Base-by-base conservation (phyloP, 2,797 vertebrate species). In the Acanthurus tractus region DNA sequence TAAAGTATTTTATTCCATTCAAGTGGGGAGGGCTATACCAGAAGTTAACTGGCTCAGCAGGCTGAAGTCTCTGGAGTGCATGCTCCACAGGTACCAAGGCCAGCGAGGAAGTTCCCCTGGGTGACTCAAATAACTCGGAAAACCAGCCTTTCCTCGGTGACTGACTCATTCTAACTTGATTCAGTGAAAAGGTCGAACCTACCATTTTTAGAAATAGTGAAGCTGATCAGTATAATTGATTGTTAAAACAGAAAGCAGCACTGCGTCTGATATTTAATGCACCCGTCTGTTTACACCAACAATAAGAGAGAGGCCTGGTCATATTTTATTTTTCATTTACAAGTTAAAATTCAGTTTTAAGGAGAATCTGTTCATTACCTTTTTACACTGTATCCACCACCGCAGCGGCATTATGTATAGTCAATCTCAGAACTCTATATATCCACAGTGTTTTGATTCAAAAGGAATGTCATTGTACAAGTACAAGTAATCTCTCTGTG, bases 401-500 rank as follows among this genome's bases (percentile, higher is more conserved):
- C 44, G 12, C 15, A 2, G 0, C 42, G 63, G 23, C 38, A 67
- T 55, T 38, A 76, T 58, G 15, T 15, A 46, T n/a, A 46, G 71
- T 57, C 11, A 46, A 38, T 78, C 45, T 79, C 38, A 70, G 0
- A 74, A 52, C 38, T 34, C 1, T 75, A 65, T 78, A 78, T 65
- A 48, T 78, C 62, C 25, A 49, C 29, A 48, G 25, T 62, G 17
- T 40, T 62, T 59, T 73, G 40, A 63, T 67, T 76, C 45, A 84
- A 87, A 86, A 73, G 40, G 18, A 82, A 73, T 65, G 38, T 81
- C 80, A 83, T 86, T 81, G 78, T 82, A 70, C n/a, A n/a, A n/a
- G n/a, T n/a, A n/a, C n/a, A 85, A 81, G 85, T 78, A 85, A 78
- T 74, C 46, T 85, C 89, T 77, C 85, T 84, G 86, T 70, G 62